Evolutionary conservation across 2,797 vertebrate species (phyloP), one percentile per base, ranked within the genome.

Genomic region (Phaenicophaeus curvirostris): DNA sequence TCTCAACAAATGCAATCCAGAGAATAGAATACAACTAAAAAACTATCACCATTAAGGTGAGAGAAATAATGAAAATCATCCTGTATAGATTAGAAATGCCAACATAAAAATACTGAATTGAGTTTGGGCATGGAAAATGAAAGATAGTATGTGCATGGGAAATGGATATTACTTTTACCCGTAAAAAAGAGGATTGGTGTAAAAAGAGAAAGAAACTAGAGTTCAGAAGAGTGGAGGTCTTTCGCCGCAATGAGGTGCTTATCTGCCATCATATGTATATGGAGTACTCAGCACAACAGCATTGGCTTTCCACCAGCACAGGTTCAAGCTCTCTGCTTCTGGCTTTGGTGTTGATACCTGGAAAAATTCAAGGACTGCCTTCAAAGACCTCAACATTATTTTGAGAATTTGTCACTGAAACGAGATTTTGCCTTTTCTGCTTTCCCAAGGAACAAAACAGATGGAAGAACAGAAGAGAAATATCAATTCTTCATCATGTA

Each of bases 401-500:
- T 73, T 46, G 24, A 46, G 15, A 72, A 65, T 77, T 93, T 74
- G 14, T 23, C 44, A 17, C 37, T 68, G 61, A 90, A 82, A 59
- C n/a, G 14, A 51, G 15, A 9, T 68, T 68, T 95, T 71, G 13
- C 9, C 19, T 85, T 66, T 85, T 75, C 62, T 55, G 3, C 20
- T 82, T 71, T 72, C n/a, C 73, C 46, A 48, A 92, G 72, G 42
- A 92, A 48, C 25, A 83, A 90, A 95, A 35, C 68, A 93, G 65
- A 78, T 80, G 44, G 72, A 77, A 92, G 39, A 92, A 66, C 46
- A 73, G 65, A 93, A 93, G 37, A 95, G 35, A 89, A 92, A 75
- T 91, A 75, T 28, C 85, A 85, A 7, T 78, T 75, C 58, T 66
- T 89, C 69, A 66, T 69, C 63, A 55, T 0, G 0, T 62, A 66